Evolutionary conservation across 2,113 vertebrate genomes (phyloP).

Genomic region (Apistogramma diplotaenia): DNA sequence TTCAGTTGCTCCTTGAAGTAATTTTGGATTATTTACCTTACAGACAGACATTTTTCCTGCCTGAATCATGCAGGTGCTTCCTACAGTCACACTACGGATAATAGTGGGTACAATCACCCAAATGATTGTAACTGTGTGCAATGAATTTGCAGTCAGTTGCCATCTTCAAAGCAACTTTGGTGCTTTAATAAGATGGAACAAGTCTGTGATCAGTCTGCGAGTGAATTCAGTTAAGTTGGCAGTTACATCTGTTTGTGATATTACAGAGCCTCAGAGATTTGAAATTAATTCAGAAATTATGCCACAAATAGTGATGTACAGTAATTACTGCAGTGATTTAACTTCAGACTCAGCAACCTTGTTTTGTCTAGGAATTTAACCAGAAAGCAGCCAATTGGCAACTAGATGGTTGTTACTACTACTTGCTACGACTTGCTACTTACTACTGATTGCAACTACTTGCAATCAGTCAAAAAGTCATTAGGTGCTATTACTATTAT

Average conservation of each 20-base stretch:
- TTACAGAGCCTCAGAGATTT: background rate
- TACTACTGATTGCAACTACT: no score
- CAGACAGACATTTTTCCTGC: background rate
- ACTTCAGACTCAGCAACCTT: no score
- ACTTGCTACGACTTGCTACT: no score
- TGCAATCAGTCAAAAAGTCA: no score
- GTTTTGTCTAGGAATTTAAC: no score
- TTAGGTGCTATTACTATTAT: no score
- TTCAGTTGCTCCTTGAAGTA: background rate
- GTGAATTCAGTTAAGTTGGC: background rate
- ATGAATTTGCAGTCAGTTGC: background rate
- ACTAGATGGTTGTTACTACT: no score
- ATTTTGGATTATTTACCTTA: background rate
- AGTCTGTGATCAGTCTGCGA: background rate
- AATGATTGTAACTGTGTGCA: fast-evolving
- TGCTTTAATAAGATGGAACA: background rate
- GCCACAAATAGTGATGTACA: no score
- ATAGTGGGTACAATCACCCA: background rate
- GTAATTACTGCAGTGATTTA: no score
- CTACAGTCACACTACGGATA: no score
- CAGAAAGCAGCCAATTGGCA: background rate
- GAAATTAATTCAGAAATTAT: no score
- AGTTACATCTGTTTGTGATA: background rate
- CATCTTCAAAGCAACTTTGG: background rate
- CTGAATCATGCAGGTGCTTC: background rate